Percentiles rank a stretch among this genome's conserved stretches.
Evolutionary conservation across 2,113 vertebrate genomes (phyloP).

Genomic region (Eublepharis macularius): DNA sequence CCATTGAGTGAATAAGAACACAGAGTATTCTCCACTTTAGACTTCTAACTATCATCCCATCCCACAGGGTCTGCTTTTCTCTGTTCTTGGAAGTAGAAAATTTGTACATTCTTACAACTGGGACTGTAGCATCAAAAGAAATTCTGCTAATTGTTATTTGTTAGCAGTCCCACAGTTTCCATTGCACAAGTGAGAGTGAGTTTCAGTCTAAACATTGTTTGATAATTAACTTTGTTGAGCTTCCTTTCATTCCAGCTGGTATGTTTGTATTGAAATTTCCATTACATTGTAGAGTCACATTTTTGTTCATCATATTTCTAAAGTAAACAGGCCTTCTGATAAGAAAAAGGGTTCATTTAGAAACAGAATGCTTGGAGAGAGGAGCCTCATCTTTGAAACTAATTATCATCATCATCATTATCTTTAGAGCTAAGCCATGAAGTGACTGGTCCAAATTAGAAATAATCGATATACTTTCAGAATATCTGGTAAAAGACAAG

Average conservation of each 20-base stretch:
- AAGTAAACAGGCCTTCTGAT: constrained; percentile 34
- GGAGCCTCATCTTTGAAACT: neutral
- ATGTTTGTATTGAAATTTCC: constrained; percentile 54
- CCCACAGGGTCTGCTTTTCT: neutral
- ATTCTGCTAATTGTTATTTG: neutral
- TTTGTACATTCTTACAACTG: neutral
- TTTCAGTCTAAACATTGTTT: constrained; percentile 35
- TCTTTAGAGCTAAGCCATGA: neutral
- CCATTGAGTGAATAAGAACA: too few species aligned
- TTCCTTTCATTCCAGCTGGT: constrained; percentile 39
- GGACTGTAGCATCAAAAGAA: neutral
- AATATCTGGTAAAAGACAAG: neutral
- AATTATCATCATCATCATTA: too few species aligned
- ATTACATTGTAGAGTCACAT: constrained; percentile 30
- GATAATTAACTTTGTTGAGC: constrained; percentile 33
- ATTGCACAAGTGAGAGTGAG: neutral
- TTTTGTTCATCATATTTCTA: constrained; percentile 55
- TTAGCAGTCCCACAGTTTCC: constrained; percentile 5
- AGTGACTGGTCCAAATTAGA: constrained; percentile 22
- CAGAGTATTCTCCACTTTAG: neutral
- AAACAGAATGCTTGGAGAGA: neutral
- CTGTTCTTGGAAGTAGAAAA: neutral
- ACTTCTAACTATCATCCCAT: too few species aligned
- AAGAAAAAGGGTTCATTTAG: constrained; percentile 35
- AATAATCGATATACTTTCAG: constrained; percentile 43